phyloP scores from a whole-genome alignment of 2,797 vertebrate genomes.

The Triplophysa bombifrons region DNA sequence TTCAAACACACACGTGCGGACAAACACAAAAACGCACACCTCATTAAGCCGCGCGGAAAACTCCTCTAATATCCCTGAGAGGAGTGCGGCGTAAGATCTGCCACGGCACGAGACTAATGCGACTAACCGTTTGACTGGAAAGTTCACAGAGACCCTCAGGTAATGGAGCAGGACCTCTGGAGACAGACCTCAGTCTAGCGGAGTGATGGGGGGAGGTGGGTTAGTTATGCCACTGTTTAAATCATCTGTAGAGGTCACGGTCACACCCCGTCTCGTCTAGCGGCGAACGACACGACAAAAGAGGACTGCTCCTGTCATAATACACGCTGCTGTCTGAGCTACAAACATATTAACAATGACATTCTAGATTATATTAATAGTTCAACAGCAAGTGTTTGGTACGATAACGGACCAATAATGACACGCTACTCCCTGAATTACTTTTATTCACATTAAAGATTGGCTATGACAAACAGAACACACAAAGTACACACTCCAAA shows the following conservation, averaged over 20 bases:
- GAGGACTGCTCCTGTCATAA: background rate
- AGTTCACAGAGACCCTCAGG: slow-evolving; percentile 60
- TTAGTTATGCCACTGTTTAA: slow-evolving; percentile 61
- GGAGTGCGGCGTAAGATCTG: slow-evolving; percentile 1
- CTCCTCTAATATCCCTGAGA: slow-evolving; percentile 41
- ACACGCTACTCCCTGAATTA: too few relatives aligned
- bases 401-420: background rate
- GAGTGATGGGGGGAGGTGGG: slow-evolving; percentile 58
- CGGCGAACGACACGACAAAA: background rate
- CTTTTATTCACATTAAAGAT: too few relatives aligned
- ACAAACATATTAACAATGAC: background rate
- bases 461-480: too few relatives aligned
- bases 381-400: background rate
- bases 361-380: too few relatives aligned
- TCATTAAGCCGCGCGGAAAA: slow-evolving; percentile 47
- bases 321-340: background rate
- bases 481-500: too few relatives aligned
- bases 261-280: background rate
- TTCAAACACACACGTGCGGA: slow-evolving; percentile 40
- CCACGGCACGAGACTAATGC: slow-evolving; percentile 36
- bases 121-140: slow-evolving; percentile 74
- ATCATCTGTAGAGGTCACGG: slow-evolving; percentile 25
- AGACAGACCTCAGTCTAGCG: slow-evolving; percentile 66
- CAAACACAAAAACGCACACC: slow-evolving; percentile 47
- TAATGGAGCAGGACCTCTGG: slow-evolving; percentile 71